A percentile compares a stretch with the other conserved stretches of the same genome.
phyloP scores from a whole-genome alignment of 2,113 vertebrate genomes.

The Silurus glanis region DNA sequence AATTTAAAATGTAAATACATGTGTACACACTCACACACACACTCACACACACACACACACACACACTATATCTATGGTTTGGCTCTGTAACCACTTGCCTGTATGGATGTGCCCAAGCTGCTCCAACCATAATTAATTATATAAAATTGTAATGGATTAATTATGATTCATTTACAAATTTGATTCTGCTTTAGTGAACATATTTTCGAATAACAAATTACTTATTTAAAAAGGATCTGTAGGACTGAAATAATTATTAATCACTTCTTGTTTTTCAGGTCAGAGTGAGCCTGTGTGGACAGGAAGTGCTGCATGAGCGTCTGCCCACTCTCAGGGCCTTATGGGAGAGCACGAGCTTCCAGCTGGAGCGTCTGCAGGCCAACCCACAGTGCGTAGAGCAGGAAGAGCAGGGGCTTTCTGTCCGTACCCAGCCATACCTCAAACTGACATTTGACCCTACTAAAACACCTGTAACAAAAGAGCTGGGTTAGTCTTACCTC shows the following conservation, averaged over 20 bases:
- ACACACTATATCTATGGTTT: neutral
- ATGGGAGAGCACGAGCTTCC: slow-evolving; percentile 93
- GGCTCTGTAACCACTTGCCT: neutral
- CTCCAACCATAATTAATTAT: neutral
- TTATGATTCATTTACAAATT: too few species aligned
- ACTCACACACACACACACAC: too few species aligned
- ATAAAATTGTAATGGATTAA: neutral
- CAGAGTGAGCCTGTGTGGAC: slow-evolving; percentile 70
- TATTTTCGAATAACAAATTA: neutral
- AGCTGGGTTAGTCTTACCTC: slow-evolving; percentile 66
- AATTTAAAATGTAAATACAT: neutral
- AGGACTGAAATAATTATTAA: neutral
- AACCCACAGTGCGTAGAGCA: slow-evolving; percentile 75
- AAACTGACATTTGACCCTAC: slow-evolving; percentile 77
- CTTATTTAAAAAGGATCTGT: neutral
- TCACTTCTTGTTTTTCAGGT: slow-evolving; percentile 65
- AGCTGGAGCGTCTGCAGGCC: slow-evolving; percentile 82
- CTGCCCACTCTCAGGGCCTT: slow-evolving; percentile 75
- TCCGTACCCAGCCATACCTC: slow-evolving; percentile 76
- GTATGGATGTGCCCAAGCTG: neutral
- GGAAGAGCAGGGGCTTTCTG: slow-evolving; percentile 77
- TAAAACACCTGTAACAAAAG: slow-evolving; percentile 53
- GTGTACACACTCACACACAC: too few species aligned
- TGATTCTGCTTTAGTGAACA: neutral
- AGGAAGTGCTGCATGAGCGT: slow-evolving; percentile 69